A percentile compares a stretch with the other conserved stretches of the same genome.
Evolutionary conservation across 2,113 vertebrate genomes (phyloP).

Genomic region (Eudorcas thomsonii): DNA sequence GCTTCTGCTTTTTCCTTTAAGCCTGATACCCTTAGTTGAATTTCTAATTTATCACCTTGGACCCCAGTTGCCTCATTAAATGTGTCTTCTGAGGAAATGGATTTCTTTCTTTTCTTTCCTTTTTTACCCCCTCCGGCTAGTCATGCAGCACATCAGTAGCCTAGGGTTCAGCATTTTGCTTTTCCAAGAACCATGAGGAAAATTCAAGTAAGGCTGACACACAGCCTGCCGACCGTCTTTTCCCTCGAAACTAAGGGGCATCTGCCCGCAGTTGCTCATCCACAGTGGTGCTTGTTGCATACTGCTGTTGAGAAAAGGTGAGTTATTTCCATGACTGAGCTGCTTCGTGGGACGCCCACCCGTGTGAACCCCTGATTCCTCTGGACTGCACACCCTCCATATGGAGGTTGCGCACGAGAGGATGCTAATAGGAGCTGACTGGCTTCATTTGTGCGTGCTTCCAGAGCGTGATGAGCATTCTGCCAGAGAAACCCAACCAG

Average conservation of each 20-base stretch:
- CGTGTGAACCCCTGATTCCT: slow-evolving; percentile 37
- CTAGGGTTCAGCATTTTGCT: slow-evolving; percentile 51
- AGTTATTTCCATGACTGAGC: slow-evolving; percentile 30
- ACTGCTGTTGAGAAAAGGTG: background rate
- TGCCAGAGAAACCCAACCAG: background rate
- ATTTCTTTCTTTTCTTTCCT: background rate
- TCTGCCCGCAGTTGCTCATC: slow-evolving; percentile 2
- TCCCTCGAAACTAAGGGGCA: background rate
- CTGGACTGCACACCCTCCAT: slow-evolving; percentile 6
- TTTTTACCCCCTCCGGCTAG: background rate
- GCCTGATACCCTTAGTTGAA: slow-evolving; percentile 70
- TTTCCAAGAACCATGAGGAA: slow-evolving; percentile 60
- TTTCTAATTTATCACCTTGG: slow-evolving; percentile 80
- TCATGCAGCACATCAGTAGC: slow-evolving; percentile 47
- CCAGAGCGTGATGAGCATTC: background rate
- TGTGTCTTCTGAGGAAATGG: slow-evolving; percentile 70
- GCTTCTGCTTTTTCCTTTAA: slow-evolving; percentile 51
- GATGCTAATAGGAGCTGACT: slow-evolving; percentile 60
- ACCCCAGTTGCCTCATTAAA: slow-evolving; percentile 74
- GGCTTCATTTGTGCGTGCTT: slow-evolving; percentile 42
- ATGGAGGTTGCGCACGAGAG: slow-evolving; percentile 36
- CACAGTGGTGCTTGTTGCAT: background rate
- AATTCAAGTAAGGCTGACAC: slow-evolving; percentile 25
- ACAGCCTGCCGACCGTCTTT: background rate
- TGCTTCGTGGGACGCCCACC: slow-evolving; percentile 44